A percentile compares a stretch with the other conserved stretches of the same genome.
Conservation (phyloP, 2,888 invertebrate genomes). For the Hipparchia semele region DNA sequence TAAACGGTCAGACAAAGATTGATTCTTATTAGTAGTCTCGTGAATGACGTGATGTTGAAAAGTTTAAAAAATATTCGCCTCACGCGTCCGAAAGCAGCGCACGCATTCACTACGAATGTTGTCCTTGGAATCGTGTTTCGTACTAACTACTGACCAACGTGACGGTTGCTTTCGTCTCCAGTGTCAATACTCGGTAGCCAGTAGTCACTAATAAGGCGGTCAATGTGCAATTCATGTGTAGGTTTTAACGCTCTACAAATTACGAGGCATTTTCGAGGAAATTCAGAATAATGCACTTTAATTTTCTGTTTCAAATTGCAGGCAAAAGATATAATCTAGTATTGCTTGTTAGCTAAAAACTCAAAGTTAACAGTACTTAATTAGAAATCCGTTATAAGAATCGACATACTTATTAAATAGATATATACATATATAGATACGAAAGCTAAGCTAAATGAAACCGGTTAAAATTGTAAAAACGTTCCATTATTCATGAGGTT, state of each 20-base stretch:
- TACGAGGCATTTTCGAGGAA: conserved; percentile 1
- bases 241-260: conserved; percentile 16
- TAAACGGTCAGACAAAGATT: too few species aligned
- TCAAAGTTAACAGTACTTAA: too few species aligned
- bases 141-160: not conserved
- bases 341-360: too few species aligned
- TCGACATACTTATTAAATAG: too few species aligned
- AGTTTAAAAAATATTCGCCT: conserved; percentile 32
- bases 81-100: conserved; percentile 25
- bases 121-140: conserved; percentile 36
- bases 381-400: too few species aligned
- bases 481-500: too few species aligned
- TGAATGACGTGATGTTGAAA: not conserved
- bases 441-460: too few species aligned
- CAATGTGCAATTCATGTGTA: conserved; percentile 27
- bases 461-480: too few species aligned
- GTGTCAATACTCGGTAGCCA: not conserved
- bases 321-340: not conserved
- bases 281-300: not conserved
- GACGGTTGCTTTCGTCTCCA: conserved; percentile 32
- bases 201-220: conserved; percentile 23
- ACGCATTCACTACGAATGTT: conserved; percentile 26
- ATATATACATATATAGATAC: too few species aligned
- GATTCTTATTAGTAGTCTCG: not conserved
- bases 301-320: not conserved